Conservation (phyloP, 2,888 invertebrate species). For the Dusona sp. region DNA sequence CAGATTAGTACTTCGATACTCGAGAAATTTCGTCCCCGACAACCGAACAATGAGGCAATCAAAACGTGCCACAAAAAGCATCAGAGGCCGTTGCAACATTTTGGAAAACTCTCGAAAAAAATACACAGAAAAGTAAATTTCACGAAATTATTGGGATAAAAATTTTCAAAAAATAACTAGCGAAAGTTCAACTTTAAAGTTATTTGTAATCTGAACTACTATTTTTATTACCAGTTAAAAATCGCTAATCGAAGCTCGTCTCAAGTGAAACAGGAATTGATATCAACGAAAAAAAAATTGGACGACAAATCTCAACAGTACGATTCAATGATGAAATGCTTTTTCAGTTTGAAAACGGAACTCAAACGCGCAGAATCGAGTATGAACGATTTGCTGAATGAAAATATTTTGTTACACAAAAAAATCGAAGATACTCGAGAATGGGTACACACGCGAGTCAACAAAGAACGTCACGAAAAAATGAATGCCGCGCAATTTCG, state of each 20-base stretch:
- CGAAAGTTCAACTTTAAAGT: neutral
- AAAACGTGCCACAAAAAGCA: slow-evolving; percentile 41
- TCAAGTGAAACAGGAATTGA: slow-evolving; percentile 71
- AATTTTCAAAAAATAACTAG: neutral
- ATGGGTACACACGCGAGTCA: slow-evolving; percentile 70
- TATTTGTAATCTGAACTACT: neutral
- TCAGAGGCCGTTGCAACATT: slow-evolving; percentile 50
- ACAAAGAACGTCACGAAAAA: slow-evolving; percentile 71
- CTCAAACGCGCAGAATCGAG: slow-evolving; percentile 70
- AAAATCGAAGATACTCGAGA: slow-evolving; percentile 74
- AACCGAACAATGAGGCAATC: slow-evolving; percentile 20
- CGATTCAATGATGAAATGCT: slow-evolving; percentile 69
- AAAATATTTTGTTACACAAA: slow-evolving; percentile 71
- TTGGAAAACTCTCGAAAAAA: slow-evolving; percentile 66
- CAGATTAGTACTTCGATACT: slow-evolving; percentile 72
- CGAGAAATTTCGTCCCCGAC: slow-evolving; percentile 71
- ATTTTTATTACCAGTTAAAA: slow-evolving; percentile 66
- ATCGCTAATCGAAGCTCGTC: slow-evolving; percentile 61
- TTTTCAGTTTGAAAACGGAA: slow-evolving; percentile 71
- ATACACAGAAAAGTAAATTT: slow-evolving; percentile 72
- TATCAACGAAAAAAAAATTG: slow-evolving; percentile 57
- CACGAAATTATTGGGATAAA: neutral
- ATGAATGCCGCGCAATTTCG: slow-evolving; percentile 65
- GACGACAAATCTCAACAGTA: slow-evolving; percentile 68
- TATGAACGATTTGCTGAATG: slow-evolving; percentile 73